These are phyloP conservation scores for Poeciliopsis gracilis DNA, from an alignment of 2,797 vertebrate genomes.

Conservation along the genomic window DNA sequence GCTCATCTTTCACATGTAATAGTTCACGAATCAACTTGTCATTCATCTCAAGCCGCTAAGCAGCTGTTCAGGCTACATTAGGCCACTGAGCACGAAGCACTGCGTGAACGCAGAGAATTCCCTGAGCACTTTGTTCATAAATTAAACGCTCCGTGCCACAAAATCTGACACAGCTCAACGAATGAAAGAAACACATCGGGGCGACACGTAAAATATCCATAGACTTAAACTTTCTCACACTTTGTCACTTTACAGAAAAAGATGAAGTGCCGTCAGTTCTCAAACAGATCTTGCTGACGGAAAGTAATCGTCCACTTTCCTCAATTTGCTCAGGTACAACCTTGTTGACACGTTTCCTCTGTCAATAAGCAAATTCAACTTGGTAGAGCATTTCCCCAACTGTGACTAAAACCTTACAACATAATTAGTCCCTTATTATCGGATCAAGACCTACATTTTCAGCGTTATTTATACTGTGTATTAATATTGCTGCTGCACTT, in stretches of 20 bases:
- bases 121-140: conserved; percentile 54
- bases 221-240: background rate
- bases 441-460: too few relatives aligned
- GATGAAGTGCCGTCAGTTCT: too few relatives aligned
- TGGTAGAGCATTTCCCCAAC: too few relatives aligned
- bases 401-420: too few relatives aligned
- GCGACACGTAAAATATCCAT: background rate
- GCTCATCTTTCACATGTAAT: conserved; percentile 63
- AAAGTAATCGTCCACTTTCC: too few relatives aligned
- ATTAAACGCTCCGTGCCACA: background rate
- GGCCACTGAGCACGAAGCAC: conserved; percentile 60
- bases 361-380: too few relatives aligned
- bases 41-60: conserved; percentile 58
- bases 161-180: background rate
- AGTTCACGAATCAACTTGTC: conserved; percentile 75
- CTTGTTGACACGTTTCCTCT: too few relatives aligned
- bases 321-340: too few relatives aligned
- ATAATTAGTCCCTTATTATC: too few relatives aligned
- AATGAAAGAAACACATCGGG: background rate
- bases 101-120: conserved; percentile 39
- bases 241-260: background rate
- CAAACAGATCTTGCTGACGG: too few relatives aligned
- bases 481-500: too few relatives aligned
- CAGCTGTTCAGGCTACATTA: conserved; percentile 72
- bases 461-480: too few relatives aligned